Base-by-base conservation (phyloP, 2,888 invertebrate species). In the Philonicus albiceps region DNA sequence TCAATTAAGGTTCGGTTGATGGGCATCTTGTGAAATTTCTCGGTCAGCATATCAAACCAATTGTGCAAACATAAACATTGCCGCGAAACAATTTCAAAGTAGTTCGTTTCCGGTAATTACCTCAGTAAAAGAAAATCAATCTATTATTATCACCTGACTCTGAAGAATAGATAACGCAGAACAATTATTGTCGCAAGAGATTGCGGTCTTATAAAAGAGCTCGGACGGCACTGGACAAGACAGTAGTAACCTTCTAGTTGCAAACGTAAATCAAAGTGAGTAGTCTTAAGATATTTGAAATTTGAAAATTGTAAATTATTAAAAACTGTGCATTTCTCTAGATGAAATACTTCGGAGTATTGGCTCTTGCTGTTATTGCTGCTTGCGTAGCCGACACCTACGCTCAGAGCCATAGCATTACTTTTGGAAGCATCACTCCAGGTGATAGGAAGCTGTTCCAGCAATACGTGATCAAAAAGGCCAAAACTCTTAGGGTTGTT, bases 401-500 rank as follows among this genome's bases (percentile, higher is more conserved):
- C 13, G 85, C 75, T 19, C 84, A 84, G 19, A 84, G 73, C n/a
- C 84, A 87, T 27, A 86, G 86, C 53, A 31, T 43, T 8, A 86
- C 86, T 30, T 87, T 86, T 78, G 88, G 88, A 11, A 11, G 16
- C 1, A 55, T 87, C 73, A 80, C 80, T 34, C 80, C 55, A 8
- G 75, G 55, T 13, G 88, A 88, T 73, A 13, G 30, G 27, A 30
- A 72, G 3, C 27, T 86, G 0, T 83, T 53, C 40, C 30, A 75
- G 8, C 86, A 87, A 37, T 85, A 83, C 43, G 87, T 92, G 11
- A 34, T 89, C 43, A 91, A 90, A 88, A 87, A 88, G 0, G 90
- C 90, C 7, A 88, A 89, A 16, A 89, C 89, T 87, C 84, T 91
- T 55, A 89, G 89, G 75, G 86, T 91, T 22, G 89, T 89, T 8